Evolutionary conservation across 2,797 vertebrate species (phyloP), one percentile per base, ranked within the genome.

Genomic region (Neomorphus geoffroyi): DNA sequence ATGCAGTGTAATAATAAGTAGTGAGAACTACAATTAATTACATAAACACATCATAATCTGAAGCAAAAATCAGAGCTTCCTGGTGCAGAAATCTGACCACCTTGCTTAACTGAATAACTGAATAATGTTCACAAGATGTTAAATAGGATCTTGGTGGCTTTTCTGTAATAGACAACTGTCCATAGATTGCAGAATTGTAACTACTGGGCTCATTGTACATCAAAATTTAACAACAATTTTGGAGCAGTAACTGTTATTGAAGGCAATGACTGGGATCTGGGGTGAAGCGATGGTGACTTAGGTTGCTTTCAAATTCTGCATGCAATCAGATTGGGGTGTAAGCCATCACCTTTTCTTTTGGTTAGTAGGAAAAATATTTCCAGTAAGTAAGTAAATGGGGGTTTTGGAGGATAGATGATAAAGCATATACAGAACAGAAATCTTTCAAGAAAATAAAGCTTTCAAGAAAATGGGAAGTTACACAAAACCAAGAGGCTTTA

Each of bases 401-500:
- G 16, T 33, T 78, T 87, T 50, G 24, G 53, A 79, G 65, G 64
- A 86, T 62, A 50, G 54, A 82, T 90, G 83, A 92, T 91, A 90
- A 95, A 80, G 81, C 14, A 43, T 13, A 58, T 46, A 26, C 16
- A 82, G 72, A 87, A 37, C 21, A 83, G 80, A 78, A 94, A 79
- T 23, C 58, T 93, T 95, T 94, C 48, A 86, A 91, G 79, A 93
- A 96, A 96, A 94, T 41, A 32, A n/a, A n/a, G n/a, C n/a, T n/a
- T n/a, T n/a, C n/a, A n/a, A n/a, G n/a, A n/a, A n/a, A n/a, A n/a
- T n/a, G n/a, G 23, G 70, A 93, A 88, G 58, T 93, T 90, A 66
- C 90, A 77, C 88, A 94, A 97, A 96, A 96, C 64, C 66, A 93
- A 96, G 67, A 93, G 27, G 48, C 64, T 96, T 97, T 96, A 93